phyloP scores from a whole-genome alignment of 1,140 invertebrate genomes.

The Uloborus diversus region DNA sequence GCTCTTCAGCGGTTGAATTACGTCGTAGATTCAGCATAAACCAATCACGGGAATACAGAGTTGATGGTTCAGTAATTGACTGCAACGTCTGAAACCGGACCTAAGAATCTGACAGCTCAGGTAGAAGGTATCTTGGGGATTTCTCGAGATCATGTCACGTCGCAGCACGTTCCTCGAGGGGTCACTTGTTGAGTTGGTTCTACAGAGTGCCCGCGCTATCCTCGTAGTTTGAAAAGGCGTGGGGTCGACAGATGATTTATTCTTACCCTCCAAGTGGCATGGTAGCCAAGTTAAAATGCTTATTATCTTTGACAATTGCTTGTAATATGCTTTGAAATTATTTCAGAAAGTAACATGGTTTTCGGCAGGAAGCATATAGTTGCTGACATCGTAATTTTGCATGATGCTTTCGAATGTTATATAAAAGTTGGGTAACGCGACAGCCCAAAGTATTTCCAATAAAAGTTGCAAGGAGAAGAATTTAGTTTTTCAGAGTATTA shows the following conservation, averaged over 20 bases:
- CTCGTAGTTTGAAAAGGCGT: background rate
- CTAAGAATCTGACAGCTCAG: constrained; percentile 37
- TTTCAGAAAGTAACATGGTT: no score
- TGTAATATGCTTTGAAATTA: no score
- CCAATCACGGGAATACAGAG: constrained; percentile 13
- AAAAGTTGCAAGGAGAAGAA: no score
- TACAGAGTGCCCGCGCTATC: background rate
- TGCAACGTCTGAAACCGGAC: constrained; percentile 39
- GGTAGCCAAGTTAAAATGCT: no score
- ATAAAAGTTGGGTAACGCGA: no score
- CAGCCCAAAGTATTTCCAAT: no score
- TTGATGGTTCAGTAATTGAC: constrained; percentile 36
- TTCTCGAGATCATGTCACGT: constrained; percentile 31
- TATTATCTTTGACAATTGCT: no score
- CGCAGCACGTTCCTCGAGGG: background rate
- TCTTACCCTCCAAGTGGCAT: background rate
- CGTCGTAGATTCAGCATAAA: constrained; percentile 40
- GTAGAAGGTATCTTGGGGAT: constrained; percentile 42
- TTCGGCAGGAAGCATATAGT: no score
- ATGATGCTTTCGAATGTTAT: no score
- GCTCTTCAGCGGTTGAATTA: constrained; percentile 34
- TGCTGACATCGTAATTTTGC: no score
- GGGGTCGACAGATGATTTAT: background rate
- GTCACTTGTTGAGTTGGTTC: background rate
- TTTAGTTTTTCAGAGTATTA: no score